Base-by-base conservation (phyloP, 2,888 invertebrate species). In the Cylindroiulus punctatus region DNA sequence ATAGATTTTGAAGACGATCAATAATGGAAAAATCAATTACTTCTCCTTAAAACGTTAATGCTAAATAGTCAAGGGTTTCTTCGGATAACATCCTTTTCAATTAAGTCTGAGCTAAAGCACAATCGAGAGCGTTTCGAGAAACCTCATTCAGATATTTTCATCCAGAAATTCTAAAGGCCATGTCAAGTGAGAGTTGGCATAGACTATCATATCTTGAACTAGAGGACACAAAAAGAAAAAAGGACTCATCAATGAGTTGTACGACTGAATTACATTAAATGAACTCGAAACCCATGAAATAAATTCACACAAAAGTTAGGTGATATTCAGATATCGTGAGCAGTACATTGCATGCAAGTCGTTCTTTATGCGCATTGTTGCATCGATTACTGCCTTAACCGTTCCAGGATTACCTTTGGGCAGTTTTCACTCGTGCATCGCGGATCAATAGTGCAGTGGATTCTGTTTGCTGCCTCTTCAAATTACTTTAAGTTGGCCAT, bases 21-120 rank as follows among this genome's bases (percentile, higher is more conserved):
- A 65, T 65, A 65, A 44, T 44, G 44, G 44, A 44, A 65, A 65
- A 65, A 65, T 65, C 65, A 26, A 65, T 65, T 65, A 65, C 26
- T 65, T 26, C 5, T n/a, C 26, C 10, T 26, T 22, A 19, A 1
- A 65, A 65, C 3, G 22, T 26, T 65, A 26, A 65, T 26, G 26
- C 22, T 17, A 26, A 65, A 65, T 65, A 26, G 22, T 65, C n/a
- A 65, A 26, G 65, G 7, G 7, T 26, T 65, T 65, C 10, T 36
- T 65, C 2, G 7, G 0, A 65, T 65, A 65, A 26, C 1, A 65
- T 26, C 26, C 22, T 26, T 65, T 65, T 65, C 65, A 65, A 65
- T 52, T 52, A 52, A 52, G 7, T n/a, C 17, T 52, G n/a, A 52
- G 26, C 65, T 0, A 10, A 22, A 65, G 65, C 65, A 7, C n/a